phyloP scores from a whole-genome alignment of 2,113 vertebrate genomes.

The Orientallactaga bullata region DNA sequence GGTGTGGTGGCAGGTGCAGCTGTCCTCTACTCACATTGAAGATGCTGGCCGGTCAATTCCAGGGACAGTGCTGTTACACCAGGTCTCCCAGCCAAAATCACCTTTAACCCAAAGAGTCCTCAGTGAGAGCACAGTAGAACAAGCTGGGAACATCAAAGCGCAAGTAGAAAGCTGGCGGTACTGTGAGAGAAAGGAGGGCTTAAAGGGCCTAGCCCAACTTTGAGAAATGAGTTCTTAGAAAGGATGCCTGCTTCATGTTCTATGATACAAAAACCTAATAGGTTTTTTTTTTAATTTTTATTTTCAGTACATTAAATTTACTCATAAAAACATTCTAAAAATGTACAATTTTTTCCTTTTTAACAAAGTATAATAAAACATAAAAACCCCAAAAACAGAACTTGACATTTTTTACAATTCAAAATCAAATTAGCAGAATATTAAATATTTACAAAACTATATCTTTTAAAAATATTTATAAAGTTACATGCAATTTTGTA shows the following conservation, averaged over 20 bases:
- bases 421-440: conserved; percentile 91
- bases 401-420: conserved; percentile 92
- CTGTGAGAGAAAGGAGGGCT: neutral
- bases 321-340: conserved; percentile 94
- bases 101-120: neutral
- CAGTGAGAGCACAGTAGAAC: neutral
- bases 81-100: neutral
- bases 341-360: conserved; percentile 91
- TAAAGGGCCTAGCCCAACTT: neutral
- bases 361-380: conserved; percentile 94
- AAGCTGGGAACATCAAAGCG: neutral
- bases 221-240: neutral
- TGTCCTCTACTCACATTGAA: neutral
- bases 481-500: conserved; percentile 91
- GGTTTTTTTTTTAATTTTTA: conserved; percentile 86
- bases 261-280: neutral
- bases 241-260: neutral
- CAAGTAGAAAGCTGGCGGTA: neutral
- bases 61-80: neutral
- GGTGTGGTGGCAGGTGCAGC: neutral
- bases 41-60: too few species aligned
- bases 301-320: conserved; percentile 93
- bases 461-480: conserved; percentile 90
- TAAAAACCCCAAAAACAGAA: conserved; percentile 92
- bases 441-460: conserved; percentile 93